A percentile compares a stretch with the other conserved stretches of the same genome.
phyloP scores from a whole-genome alignment of 2,797 vertebrate genomes.

The Onychomys torridus region DNA sequence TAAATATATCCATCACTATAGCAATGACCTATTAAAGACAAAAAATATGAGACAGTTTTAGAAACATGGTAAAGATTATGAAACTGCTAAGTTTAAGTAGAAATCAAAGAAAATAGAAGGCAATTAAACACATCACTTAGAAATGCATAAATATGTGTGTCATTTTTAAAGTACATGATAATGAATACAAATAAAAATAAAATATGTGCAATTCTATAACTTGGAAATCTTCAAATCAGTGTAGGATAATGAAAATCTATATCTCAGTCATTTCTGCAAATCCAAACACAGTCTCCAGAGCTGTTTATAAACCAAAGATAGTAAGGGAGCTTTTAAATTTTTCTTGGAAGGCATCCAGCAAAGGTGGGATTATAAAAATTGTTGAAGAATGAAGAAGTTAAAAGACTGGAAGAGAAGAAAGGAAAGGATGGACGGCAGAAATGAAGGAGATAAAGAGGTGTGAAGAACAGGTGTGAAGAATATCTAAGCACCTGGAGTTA shows the following conservation, averaged over 20 bases:
- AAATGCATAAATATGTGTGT: not conserved
- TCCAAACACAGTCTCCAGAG: not conserved
- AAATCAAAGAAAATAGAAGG: not conserved
- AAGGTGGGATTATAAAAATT: not conserved
- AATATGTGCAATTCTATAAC: not conserved
- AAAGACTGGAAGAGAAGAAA: not conserved
- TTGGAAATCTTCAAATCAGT: not conserved
- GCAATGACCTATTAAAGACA: constrained; percentile 93
- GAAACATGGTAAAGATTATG: not conserved
- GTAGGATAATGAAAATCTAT: not conserved
- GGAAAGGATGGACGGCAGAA: not conserved
- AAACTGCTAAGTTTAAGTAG: constrained; percentile 27
- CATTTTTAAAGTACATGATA: constrained; percentile 8
- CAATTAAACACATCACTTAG: not conserved
- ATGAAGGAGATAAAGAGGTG: not conserved
- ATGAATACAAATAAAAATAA: constrained; percentile 34
- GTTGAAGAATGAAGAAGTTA: not conserved
- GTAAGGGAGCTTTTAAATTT: not conserved
- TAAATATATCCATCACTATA: constrained; percentile 97
- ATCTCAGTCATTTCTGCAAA: not conserved
- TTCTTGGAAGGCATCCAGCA: not conserved
- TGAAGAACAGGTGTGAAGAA: not conserved
- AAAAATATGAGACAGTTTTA: constrained; percentile 61
- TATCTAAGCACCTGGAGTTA: not conserved
- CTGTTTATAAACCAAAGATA: not conserved